Base-by-base conservation (phyloP, 2,888 invertebrate genomes). In the Campoplex nolae region DNA sequence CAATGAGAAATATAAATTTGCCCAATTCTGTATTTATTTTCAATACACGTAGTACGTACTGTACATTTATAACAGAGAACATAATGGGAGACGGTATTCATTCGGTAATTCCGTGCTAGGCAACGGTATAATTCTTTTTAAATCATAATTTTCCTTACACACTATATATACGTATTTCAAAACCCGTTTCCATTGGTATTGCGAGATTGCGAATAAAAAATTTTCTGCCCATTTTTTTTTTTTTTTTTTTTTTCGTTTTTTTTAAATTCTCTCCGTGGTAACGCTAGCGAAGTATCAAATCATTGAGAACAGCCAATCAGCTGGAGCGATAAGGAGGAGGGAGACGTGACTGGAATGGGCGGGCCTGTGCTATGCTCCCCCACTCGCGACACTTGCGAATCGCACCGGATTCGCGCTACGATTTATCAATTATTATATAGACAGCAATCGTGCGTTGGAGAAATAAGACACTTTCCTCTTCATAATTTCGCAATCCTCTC, bases 1-100 rank as follows among this genome's bases (percentile, higher is more conserved):
- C 3, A 51, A 51, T 32, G 0, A 28, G 18, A 18, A 8, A 32
- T 45, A 48, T 11, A 45, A 7, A 18, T 76, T 58, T 79, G 28
- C 28, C 38, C 38, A 9, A n/a, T 75, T 67, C 75, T 45, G 42
- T 56, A 68, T 82, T 68, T 82, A 71, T 82, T 82, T 45, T 51
- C 23, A 67, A 75, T 54, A 67, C 74, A 67, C 54, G 28, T 68
- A 75, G 67, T 75, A 82, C 82, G 56, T 56, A 35, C n/a, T 54
- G 71, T 80, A 80, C 58, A 54, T 73, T 74, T 1, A 62, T 71
- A 54, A 18, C 65, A 74, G 38, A 38, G 38, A 38, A 38, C 4
- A 38, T 38, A 38, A 51, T 28, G 42, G 54, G 9, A 74, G 16
- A 23, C 23, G 28, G 28, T 38, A 28, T 70, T 70, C 2, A 23